Base-by-base conservation (phyloP, 2,113 vertebrate species). In the Clarias macrocephalus region DNA sequence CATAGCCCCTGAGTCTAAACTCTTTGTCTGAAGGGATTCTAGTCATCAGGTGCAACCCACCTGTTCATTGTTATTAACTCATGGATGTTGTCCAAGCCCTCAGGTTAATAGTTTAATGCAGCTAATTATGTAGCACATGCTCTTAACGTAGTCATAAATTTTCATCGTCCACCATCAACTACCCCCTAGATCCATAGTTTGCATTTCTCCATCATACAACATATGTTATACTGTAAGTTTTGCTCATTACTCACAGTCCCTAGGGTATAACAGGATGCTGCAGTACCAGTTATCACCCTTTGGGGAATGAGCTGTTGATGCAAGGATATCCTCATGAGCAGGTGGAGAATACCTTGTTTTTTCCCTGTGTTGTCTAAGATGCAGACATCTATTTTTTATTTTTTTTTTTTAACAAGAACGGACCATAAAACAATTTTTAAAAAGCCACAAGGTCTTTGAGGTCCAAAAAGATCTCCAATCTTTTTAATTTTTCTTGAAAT, bases 261-360 rank as follows among this genome's bases (percentile, higher is more conserved):
- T 23, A 33, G 60, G 62, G 23, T 59, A 59, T 21, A 77, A 9
- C 13, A 57, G 60, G 79, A 68, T 59, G 21, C 59, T 68, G 68
- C 56, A 68, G 48, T 87, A 82, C 81, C 33, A 79, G 86, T 84
- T 84, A 72, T 87, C 86, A 83, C 81, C 81, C 86, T 66, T 57
- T 60, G 73, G 85, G 81, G 21, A 83, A 5, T 65, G 28, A 10
- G 30, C 72, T 87, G 81, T 79, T 87, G 21, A 83, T 82, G 63
- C 54, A 37, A 77, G 86, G 86, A 76, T 76, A 65, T 87, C 68
- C 80, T 87, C 68, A 76, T 66, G 57, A 83, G 62, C 59, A 87
- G 70, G 42, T 83, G 52, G 30, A 57, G 59, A 19, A 56, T 65
- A 25, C 28, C 25, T 83, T 77, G 79, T 86, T 87, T 57, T 76